phyloP scores from a whole-genome alignment of 2,113 vertebrate genomes.

The Pterocles burchelli region DNA sequence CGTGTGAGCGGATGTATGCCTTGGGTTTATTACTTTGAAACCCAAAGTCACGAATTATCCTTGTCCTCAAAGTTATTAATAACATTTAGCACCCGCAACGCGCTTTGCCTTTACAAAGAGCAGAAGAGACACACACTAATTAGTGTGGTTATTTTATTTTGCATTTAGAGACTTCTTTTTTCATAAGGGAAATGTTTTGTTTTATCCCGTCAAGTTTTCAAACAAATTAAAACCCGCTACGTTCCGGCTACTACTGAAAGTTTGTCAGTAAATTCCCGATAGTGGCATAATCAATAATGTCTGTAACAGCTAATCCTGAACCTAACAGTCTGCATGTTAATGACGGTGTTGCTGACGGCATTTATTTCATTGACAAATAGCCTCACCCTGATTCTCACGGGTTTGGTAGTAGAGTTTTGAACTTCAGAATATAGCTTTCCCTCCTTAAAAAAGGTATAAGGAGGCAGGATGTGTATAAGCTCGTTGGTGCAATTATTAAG shows the following conservation, averaged over 20 bases:
- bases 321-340: neutral
- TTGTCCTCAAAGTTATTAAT: neutral
- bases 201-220: neutral
- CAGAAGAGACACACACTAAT: neutral
- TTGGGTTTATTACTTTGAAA: neutral
- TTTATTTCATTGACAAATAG: conserved; percentile 15
- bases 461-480: neutral
- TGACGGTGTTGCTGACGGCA: neutral
- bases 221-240: neutral
- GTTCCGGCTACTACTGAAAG: neutral
- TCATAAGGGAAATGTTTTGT: neutral
- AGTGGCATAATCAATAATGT: neutral
- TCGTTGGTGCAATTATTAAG: neutral
- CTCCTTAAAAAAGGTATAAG: neutral
- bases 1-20: accelerated
- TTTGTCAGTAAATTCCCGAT: neutral
- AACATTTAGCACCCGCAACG: neutral
- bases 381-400: neutral
- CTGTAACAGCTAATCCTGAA: neutral
- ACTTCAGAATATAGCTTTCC: conserved; percentile 11
- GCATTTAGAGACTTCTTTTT: neutral
- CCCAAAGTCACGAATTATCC: neutral
- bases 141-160: neutral
- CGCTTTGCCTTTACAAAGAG: neutral
- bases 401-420: neutral